These are phyloP conservation scores for Thamnophis elegans DNA, from an alignment of 2,797 vertebrate species.

Conservation along the genomic window DNA sequence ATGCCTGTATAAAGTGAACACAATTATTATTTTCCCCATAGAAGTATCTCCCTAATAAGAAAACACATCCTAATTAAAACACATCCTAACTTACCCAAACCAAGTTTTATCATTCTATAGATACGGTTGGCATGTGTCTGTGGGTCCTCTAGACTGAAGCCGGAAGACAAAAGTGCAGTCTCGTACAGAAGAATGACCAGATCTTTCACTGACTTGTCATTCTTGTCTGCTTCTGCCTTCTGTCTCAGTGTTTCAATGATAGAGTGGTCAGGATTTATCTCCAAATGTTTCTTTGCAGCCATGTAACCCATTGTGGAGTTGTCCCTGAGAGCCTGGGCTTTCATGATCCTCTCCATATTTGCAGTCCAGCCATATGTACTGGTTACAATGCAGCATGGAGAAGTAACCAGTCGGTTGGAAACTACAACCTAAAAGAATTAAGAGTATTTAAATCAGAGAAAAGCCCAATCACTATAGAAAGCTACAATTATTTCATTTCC, in stretches of 20 bases:
- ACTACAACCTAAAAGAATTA: constrained; percentile 80
- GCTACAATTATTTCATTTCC: not conserved
- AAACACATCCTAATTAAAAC: not conserved
- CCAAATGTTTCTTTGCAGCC: constrained; percentile 96
- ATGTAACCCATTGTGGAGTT: constrained; percentile 98
- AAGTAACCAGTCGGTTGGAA: constrained; percentile 89
- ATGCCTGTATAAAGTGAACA: constrained; percentile 76
- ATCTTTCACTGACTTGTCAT: constrained; percentile 96
- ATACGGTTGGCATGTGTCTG: constrained; percentile 95
- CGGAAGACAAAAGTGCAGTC: constrained; percentile 89
- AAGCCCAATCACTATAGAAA: not conserved
- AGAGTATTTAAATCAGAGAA: not conserved
- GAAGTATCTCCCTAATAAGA: not conserved
- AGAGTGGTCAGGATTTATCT: constrained; percentile 91
- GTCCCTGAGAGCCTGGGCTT: constrained; percentile 91
- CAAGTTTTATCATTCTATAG: constrained; percentile 97
- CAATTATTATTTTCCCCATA: accelerated
- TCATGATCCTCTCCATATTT: constrained; percentile 99
- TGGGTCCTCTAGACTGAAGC: constrained; percentile 92
- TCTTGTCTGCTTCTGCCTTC: constrained; percentile 95
- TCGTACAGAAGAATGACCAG: constrained; percentile 92
- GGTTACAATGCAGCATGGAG: constrained; percentile 93
- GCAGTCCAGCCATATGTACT: constrained; percentile 95
- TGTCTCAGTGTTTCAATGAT: constrained; percentile 90
- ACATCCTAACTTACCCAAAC: constrained; percentile 80